Percentiles rank a stretch among this genome's conserved stretches.
These are phyloP conservation scores for Mus spretus DNA, from an alignment of 2,797 vertebrate genomes.

Conservation along the genomic window DNA sequence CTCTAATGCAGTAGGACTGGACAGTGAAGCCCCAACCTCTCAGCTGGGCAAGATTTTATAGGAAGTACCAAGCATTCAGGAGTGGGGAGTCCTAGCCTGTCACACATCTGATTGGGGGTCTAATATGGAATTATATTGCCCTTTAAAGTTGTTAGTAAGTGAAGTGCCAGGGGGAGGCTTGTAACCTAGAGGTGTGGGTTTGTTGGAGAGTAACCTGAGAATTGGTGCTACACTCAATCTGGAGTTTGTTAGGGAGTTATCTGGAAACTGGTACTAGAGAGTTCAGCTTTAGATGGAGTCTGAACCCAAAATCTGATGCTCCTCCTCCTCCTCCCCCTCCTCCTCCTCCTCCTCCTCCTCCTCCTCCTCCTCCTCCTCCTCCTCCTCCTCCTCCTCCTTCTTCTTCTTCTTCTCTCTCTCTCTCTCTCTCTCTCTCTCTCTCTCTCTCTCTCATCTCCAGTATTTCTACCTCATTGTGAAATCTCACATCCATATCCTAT, in stretches of 20 bases:
- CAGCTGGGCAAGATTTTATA: not conserved
- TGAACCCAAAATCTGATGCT: not conserved
- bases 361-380: too few relatives aligned
- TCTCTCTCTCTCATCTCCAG: not conserved
- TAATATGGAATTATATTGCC: not conserved
- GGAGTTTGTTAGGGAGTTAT: not conserved
- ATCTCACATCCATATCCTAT: not conserved
- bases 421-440: fast-evolving
- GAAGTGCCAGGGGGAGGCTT: not conserved
- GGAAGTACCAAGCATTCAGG: not conserved
- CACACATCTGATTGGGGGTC: not conserved
- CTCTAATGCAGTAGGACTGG: not conserved
- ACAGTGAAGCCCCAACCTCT: not conserved
- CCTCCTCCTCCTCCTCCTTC: too few relatives aligned
- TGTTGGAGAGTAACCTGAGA: not conserved
- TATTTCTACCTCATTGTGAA: not conserved
- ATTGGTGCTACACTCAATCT: too few relatives aligned
- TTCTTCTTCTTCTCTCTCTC: fast-evolving
- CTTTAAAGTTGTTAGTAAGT: not conserved
- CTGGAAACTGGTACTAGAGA: not conserved
- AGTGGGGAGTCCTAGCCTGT: not conserved
- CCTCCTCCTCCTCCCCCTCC: too few relatives aligned
- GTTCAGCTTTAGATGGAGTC: not conserved
- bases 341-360: too few relatives aligned
- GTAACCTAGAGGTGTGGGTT: not conserved